phyloP scores from a whole-genome alignment of 2,113 vertebrate species.

The Eupsittula cactorum region DNA sequence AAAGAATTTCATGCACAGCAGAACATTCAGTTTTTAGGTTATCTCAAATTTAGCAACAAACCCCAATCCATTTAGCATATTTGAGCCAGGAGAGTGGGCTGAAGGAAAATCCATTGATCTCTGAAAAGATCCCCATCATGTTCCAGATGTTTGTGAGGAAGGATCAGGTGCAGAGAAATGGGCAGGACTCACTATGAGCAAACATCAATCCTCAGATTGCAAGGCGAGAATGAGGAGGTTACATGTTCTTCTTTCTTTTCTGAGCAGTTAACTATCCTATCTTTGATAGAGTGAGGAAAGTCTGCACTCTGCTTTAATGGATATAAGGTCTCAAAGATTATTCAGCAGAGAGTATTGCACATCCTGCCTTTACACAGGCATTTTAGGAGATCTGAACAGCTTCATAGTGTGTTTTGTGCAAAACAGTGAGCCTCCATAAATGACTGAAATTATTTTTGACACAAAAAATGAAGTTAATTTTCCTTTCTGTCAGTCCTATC shows the following conservation, averaged over 20 bases:
- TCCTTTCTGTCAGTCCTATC: not conserved
- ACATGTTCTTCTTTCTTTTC: not conserved
- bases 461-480: not conserved
- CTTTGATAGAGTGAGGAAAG: not conserved
- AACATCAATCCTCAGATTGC: not conserved
- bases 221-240: not conserved
- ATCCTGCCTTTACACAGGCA: not conserved
- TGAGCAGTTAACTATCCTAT: not conserved
- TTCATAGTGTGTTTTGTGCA: not conserved
- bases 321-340: not conserved
- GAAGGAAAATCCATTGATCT: not conserved
- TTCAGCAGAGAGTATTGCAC: not conserved
- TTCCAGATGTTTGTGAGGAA: not conserved
- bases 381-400: not conserved
- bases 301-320: not conserved
- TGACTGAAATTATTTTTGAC: not conserved
- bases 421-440: not conserved
- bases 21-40: not conserved
- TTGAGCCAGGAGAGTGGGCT: not conserved
- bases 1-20: accelerated
- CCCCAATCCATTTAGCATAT: not conserved
- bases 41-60: not conserved
- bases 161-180: not conserved
- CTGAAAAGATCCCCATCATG: not conserved
- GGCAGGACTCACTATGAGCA: not conserved